Base-by-base conservation (phyloP, 2,113 vertebrate genomes). In the Coreoperca whiteheadi region DNA sequence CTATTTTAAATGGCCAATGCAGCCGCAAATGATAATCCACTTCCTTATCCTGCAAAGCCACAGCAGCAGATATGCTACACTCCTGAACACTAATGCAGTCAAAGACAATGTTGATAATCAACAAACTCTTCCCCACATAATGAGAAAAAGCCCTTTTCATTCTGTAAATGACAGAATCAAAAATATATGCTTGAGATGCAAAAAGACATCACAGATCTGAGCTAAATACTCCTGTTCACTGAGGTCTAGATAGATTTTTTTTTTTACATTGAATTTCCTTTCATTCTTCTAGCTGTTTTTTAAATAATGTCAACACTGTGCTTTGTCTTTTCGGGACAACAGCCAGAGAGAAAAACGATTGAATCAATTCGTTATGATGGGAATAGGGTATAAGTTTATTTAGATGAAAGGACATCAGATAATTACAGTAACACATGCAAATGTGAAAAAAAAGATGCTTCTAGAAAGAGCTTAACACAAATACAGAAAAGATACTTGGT, bases 1-100 rank as follows among this genome's bases (percentile, higher is more conserved):
- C 39, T 60, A 34, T 59, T 66, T 73, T 30, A 79, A 80, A 79
- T 61, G 80, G 80, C 32, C 72, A 73, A 66, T 4, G 43, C 50
- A 68, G 82, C 72, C 74, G 78, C 64, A 66, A 41, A 66, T n/a
- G 23, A 60, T 32, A 54, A 48, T 43, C 57, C 25, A 28, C 74
- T 66, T 21, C 25, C 14, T 54, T 28, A 74, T 21, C 32, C 23
- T 56, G 53, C 50, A 56, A 59, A 32, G 53, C 59, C 69, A 72
- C 72, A 61, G 64, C 2, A 30, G 51, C 39, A 80, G 50, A 68
- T 60, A 57, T 54, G n/a, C 28, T 68, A 4, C 16, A 57, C 61
- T n/a, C 41, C 43, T 46, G 16, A 48, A 75, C 57, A 10, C 11
- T 11, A 57, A 59, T 25, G 20, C 34, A 79, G 28, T 39, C 21